Conservation (phyloP, 1,140 invertebrate species). For the Macrobrachium rosenbergii region DNA sequence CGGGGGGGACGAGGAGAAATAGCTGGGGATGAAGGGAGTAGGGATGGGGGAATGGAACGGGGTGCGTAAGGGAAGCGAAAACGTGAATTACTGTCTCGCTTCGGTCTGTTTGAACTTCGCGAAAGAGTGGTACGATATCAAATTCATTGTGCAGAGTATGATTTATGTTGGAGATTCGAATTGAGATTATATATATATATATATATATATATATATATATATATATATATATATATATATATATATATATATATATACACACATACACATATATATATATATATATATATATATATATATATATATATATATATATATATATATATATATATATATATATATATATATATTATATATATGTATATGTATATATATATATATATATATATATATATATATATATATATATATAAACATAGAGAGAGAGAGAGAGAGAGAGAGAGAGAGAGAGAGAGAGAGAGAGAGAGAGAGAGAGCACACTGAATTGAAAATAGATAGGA, state of each 20-base stretch:
- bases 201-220: conserved; percentile 26
- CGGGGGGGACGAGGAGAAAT: too few species aligned
- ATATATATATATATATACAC: conserved; percentile 15
- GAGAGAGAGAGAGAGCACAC: too few species aligned
- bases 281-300: conserved; percentile 14
- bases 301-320: conserved; percentile 8
- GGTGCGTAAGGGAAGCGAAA: neutral
- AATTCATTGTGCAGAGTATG: too few species aligned
- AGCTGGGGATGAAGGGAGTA: neutral
- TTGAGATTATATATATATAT: neutral
- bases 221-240: neutral
- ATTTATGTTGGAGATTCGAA: too few species aligned
- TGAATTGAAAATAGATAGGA: too few species aligned
- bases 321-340: conserved; percentile 18
- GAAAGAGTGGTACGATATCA: too few species aligned
- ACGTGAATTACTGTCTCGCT: neutral
- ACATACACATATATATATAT: conserved; percentile 9
- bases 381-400: too few species aligned
- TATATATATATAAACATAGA: too few species aligned
- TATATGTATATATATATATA: neutral
- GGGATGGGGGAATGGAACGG: neutral
- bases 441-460: too few species aligned
- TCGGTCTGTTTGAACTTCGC: too few species aligned
- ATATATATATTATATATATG: conserved; percentile 12
- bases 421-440: too few species aligned